Conservation (phyloP, 2,113 vertebrate genomes). For the Marmota monax region DNA sequence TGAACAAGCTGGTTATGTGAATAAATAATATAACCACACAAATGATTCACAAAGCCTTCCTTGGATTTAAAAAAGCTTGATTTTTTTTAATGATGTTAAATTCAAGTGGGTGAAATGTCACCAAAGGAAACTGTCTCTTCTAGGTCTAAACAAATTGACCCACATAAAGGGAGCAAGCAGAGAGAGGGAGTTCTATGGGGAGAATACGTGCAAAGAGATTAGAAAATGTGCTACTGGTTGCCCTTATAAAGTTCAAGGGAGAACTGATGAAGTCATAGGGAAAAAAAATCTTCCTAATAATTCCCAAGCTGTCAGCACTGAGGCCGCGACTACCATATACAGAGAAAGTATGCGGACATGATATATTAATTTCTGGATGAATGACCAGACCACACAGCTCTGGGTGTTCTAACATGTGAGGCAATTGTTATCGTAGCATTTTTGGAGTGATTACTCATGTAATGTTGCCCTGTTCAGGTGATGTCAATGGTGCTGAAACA, state of each 20-base stretch:
- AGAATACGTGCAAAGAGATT: not conserved
- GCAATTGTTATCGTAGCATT: conserved; percentile 16
- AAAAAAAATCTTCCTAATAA: conserved; percentile 42
- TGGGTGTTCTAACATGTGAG: conserved; percentile 42
- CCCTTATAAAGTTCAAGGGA: conserved; percentile 5
- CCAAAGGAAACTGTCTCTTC: not conserved
- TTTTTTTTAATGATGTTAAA: not conserved
- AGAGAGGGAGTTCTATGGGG: not conserved
- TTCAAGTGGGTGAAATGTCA: not conserved
- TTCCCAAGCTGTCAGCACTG: conserved; percentile 23
- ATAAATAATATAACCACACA: conserved; percentile 52
- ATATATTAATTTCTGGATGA: conserved; percentile 65
- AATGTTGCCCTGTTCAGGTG: not conserved
- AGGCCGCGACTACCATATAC: not conserved
- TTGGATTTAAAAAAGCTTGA: not conserved
- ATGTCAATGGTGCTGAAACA: conserved; percentile 8
- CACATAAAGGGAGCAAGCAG: not conserved
- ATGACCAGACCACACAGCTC: conserved; percentile 36
- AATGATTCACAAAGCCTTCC: not conserved
- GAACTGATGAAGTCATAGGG: conserved; percentile 51
- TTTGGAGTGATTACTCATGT: conserved; percentile 59
- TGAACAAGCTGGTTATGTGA: conserved; percentile 75
- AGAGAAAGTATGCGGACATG: conserved; percentile 43
- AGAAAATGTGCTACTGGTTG: not conserved
- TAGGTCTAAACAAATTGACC: not conserved